These are phyloP conservation scores for Eilema griseolum DNA, from an alignment of 2,888 invertebrate species.

Conservation along the genomic window DNA sequence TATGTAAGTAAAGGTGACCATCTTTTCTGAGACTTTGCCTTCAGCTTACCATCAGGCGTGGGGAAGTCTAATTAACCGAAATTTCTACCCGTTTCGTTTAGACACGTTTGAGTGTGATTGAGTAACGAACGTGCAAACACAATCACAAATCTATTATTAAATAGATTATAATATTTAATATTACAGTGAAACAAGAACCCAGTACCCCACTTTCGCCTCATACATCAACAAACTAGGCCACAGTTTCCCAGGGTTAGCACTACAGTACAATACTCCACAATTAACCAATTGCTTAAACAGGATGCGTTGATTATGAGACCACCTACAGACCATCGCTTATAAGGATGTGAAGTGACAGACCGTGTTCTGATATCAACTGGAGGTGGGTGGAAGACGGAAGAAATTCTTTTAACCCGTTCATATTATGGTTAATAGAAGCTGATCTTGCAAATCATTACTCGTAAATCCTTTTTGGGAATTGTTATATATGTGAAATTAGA, in stretches of 20 bases:
- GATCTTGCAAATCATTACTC: background rate
- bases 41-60: too few species aligned
- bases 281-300: slow-evolving; percentile 66
- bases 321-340: slow-evolving; percentile 61
- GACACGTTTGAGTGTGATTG: too few species aligned
- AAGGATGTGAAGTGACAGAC: slow-evolving; percentile 61
- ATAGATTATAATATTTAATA: too few species aligned
- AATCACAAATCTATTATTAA: too few species aligned
- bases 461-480: background rate
- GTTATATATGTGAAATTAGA: too few species aligned
- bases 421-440: slow-evolving; percentile 8
- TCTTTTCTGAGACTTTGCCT: too few species aligned
- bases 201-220: slow-evolving; percentile 16
- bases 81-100: too few species aligned
- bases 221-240: slow-evolving; percentile 44
- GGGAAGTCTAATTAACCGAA: too few species aligned
- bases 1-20: too few species aligned
- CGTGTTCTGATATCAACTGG: slow-evolving; percentile 45
- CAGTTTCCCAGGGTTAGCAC: slow-evolving; percentile 46
- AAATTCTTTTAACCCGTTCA: slow-evolving; percentile 28
- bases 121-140: too few species aligned
- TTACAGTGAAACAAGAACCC: background rate
- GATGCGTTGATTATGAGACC: slow-evolving; percentile 63
- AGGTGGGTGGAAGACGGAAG: slow-evolving; percentile 44
- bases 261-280: slow-evolving; percentile 42